A percentile compares a stretch with the other conserved stretches of the same genome.
Evolutionary conservation across 2,797 vertebrate genomes (phyloP).

Genomic region (Phalanger gymnotis): DNA sequence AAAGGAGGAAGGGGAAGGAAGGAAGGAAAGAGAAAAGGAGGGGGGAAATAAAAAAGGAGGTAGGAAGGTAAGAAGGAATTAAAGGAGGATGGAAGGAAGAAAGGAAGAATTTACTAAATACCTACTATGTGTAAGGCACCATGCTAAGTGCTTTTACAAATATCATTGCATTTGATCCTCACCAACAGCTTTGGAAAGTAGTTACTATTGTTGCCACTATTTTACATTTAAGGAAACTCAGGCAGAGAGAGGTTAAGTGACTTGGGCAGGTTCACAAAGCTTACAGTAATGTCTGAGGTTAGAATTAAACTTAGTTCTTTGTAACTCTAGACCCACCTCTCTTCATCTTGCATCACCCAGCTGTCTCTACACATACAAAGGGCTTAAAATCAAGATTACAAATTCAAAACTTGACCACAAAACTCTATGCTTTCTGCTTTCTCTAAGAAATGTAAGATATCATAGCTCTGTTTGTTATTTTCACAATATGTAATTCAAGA

Average conservation of each 20-base stretch:
- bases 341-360: not conserved
- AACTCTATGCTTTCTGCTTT: not conserved
- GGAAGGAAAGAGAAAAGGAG: no score
- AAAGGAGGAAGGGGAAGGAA: no score
- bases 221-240: not conserved
- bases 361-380: not conserved
- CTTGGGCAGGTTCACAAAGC: not conserved
- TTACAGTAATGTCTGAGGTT: not conserved
- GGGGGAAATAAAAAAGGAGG: no score
- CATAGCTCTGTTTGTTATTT: not conserved
- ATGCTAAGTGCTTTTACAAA: no score
- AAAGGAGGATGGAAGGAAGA: no score
- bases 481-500: not conserved
- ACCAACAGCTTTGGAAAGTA: no score
- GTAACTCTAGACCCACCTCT: not conserved
- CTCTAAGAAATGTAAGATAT: not conserved
- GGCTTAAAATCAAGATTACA: not conserved
- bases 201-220: not conserved
- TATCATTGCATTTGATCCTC: no score
- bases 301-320: not conserved
- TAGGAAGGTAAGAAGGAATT: no score
- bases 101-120: no score
- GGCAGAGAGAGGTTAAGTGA: not conserved
- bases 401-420: not conserved
- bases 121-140: no score